These are phyloP conservation scores for Ailurus styani DNA, from an alignment of 2,113 vertebrate genomes.

Conservation along the genomic window DNA sequence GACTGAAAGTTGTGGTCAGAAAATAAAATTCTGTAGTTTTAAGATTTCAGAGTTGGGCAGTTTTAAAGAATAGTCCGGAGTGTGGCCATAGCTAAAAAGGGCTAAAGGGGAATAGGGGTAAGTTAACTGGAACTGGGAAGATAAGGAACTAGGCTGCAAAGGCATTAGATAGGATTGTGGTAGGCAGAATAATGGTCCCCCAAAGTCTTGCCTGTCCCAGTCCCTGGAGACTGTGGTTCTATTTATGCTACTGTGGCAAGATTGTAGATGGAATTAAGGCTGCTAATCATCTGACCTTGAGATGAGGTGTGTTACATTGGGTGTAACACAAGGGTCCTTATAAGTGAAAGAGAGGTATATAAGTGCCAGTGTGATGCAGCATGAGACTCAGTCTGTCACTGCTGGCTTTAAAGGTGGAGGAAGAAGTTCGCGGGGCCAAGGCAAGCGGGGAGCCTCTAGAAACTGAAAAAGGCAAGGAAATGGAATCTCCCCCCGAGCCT, in stretches of 20 bases:
- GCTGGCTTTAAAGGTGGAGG: background rate
- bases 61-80: slow-evolving; percentile 12
- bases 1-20: background rate
- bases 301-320: background rate
- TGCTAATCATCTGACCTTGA: background rate
- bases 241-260: background rate
- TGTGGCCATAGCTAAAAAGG: background rate
- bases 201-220: background rate
- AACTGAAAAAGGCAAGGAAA: background rate
- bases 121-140: background rate
- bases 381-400: background rate
- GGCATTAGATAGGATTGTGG: background rate
- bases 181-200: background rate
- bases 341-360: background rate
- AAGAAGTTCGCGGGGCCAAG: background rate
- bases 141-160: background rate
- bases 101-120: background rate
- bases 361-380: background rate
- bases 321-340: background rate
- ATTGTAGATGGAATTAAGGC: background rate
- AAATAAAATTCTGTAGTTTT: slow-evolving; percentile 18
- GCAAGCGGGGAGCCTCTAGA: background rate
- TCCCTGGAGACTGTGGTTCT: background rate
- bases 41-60: background rate
- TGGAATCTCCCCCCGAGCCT: background rate